Base-by-base conservation (phyloP, 2,113 vertebrate species). In the Dipodomys spectabilis region DNA sequence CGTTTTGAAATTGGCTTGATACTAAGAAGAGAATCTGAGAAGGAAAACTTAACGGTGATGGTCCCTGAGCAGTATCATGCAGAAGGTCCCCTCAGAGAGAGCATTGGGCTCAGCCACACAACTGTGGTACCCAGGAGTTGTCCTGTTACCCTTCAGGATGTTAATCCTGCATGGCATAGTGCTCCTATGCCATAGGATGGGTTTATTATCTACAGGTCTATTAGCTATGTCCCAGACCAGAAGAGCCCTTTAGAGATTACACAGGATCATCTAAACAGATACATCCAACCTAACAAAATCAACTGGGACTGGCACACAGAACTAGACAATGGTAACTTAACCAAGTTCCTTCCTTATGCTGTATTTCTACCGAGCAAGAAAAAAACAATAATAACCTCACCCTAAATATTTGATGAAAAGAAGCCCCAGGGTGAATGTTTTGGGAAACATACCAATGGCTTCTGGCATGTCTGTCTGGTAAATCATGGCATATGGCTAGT, bases 121-220 rank as follows among this genome's bases (percentile, higher is more conserved):
- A 13, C 22, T 15, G 0, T 6, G 2, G 13, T 6, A 5, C 27
- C 8, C 2, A 20, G 6, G 3, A n/a, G 19, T 9, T 27, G 0
- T 1, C 2, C 32, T 64, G 27, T 6, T 62, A 13, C 9, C 39
- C 18, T 44, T n/a, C 57, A 65, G 49, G 45, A 28, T 22, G 23
- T 8, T 19, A 15, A 11, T 60, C 39, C 62, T 67, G 53, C 16
- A 8, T 12, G 23, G 3, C 1, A 2, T n/a, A 18, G 20, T 6
- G 0, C 19, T n/a, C 19, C 44, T 30, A 19, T 8, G 4, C 49
- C 45, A 18, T 3, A 77, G 0, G 6, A 27, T 1, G 3, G 20
- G 13, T 3, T 45, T 8, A 12, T 16, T 32, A 6, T 23, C 73
- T 20, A 28, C 19, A 6, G 9, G 71, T 5, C 16, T 39, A 39